A percentile compares a stretch with the other conserved stretches of the same genome.
phyloP scores from a whole-genome alignment of 2,797 vertebrate species.

The Steatocranus sp. region DNA sequence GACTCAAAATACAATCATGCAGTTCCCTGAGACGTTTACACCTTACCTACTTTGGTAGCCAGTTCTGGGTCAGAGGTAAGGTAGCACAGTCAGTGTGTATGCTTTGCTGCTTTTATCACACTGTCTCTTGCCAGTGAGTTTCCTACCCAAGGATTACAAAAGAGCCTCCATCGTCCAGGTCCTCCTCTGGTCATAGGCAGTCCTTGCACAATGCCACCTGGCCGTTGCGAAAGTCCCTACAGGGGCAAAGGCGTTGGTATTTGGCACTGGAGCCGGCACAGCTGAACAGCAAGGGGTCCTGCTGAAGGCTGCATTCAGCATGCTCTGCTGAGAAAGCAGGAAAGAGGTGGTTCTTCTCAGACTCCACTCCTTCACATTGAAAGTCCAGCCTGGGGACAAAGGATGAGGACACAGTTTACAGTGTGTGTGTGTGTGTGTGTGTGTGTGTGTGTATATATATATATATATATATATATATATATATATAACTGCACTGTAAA shows the following conservation, averaged over 20 bases:
- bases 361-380: constrained; percentile 85
- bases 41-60: constrained; percentile 29
- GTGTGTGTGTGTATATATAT: no score
- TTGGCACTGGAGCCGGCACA: constrained; percentile 84
- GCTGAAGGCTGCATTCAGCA: constrained; percentile 88
- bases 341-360: constrained; percentile 88
- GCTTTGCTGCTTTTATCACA: not conserved
- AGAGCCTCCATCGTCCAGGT: not conserved
- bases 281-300: constrained; percentile 90
- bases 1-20: constrained; percentile 67
- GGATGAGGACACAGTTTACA: not conserved
- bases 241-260: constrained; percentile 89
- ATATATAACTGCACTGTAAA: not conserved
- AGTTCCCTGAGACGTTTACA: constrained; percentile 68
- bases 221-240: constrained; percentile 84
- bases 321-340: constrained; percentile 83
- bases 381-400: constrained; percentile 77
- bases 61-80: constrained; percentile 11
- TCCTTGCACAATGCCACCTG: constrained; percentile 91
- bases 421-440: no score
- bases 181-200: constrained; percentile 80
- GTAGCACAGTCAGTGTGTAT: not conserved
- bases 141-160: not conserved
- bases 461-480: accelerated
- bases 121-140: not conserved